Evolutionary conservation across 2,113 vertebrate genomes (phyloP), one percentile per base, ranked within the genome.

Genomic region (Limnothrissa miodon): DNA sequence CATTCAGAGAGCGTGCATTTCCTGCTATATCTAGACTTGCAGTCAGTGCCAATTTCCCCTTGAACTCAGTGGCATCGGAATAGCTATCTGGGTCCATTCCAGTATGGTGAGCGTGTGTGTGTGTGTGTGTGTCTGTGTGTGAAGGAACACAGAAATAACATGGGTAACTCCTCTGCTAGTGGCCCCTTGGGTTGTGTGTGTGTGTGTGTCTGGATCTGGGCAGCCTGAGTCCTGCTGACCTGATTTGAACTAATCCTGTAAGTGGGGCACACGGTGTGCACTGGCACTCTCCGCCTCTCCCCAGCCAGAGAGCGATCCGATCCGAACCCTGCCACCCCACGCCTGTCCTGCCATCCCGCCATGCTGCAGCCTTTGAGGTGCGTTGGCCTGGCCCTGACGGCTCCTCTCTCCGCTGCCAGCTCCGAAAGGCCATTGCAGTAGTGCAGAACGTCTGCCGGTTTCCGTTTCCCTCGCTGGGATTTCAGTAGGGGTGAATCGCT

Each of bases 161-260:
- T 83, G 51, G 21, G 51, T 21, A 56, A 19, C 21, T 53, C 51
- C 51, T 53, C 45, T 80, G 46, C 48, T 48, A 45, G 53, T 79
- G 9, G 46, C 33, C 51, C 79, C 82, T 48, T 45, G 36, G 78
- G 80, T 79, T 82, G 81, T 39, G 79, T 59, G 11, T 56, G 59
- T 39, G 80, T 46, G 10, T 56, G 45, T 81, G 81, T 86, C 83
- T 83, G 82, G 74, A 45, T 53, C 45, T 39, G 29, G 53, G 51
- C 53, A 45, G 62, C 51, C n/a, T n/a, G 80, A 56, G 44, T 74
- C 85, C 15, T 19, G 36, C 23, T 86, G 85, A 86, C 51, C 80
- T 83, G 36, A 62, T 83, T 86, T 45, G 80, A 53, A 79, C 81
- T 83, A 83, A 86, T 79, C 80, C 74, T 78, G 79, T 59, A 62